Evolutionary conservation across 1,140 invertebrate genomes (phyloP).

Genomic region (Odontomachus brunneus): DNA sequence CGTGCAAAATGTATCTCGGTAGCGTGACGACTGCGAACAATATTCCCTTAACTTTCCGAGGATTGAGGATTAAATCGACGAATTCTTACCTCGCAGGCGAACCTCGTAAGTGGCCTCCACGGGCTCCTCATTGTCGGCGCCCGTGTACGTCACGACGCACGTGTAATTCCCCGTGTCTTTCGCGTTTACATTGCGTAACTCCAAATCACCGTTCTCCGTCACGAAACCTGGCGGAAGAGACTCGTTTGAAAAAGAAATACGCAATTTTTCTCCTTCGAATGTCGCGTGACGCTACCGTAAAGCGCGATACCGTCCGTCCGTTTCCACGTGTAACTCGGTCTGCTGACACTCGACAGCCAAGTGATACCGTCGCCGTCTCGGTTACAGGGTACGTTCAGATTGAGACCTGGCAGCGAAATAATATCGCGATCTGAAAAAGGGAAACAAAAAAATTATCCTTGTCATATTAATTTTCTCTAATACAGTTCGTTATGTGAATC

Average conservation of each 20-base stretch:
- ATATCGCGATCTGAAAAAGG: conserved; percentile 74
- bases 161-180: conserved; percentile 80
- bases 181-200: conserved; percentile 76
- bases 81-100: conserved; percentile 35
- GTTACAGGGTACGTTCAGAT: conserved; percentile 78
- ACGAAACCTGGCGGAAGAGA: conserved; percentile 67
- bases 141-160: conserved; percentile 78
- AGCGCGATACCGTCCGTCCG: conserved; percentile 73
- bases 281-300: conserved; percentile 67
- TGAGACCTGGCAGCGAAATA: conserved; percentile 76
- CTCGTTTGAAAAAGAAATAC: no score
- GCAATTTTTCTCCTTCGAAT: no score
- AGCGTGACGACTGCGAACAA: conserved; percentile 29
- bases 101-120: conserved; percentile 73
- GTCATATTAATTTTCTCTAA: no score
- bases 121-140: conserved; percentile 79
- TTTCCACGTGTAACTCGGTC: conserved; percentile 79
- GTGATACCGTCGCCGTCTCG: conserved; percentile 74
- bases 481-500: no score
- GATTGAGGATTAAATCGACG: no score
- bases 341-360: conserved; percentile 75
- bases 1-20: conserved; percentile 34
- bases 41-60: not conserved
- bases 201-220: conserved; percentile 76
- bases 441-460: conserved; percentile 23